Conservation (phyloP, 2,797 vertebrate species). For the Poecilia gillii region DNA sequence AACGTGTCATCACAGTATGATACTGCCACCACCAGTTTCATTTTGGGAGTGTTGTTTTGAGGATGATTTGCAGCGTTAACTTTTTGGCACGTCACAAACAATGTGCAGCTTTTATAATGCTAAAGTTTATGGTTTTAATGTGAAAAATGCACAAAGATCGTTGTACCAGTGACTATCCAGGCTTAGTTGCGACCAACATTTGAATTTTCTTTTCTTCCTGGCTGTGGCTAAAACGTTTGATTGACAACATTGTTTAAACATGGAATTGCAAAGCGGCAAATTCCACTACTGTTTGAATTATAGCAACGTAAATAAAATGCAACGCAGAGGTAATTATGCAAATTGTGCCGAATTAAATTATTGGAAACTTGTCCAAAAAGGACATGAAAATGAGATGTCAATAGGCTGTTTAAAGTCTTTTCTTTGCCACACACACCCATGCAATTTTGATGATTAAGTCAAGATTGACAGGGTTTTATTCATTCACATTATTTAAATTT, state of each 20-base stretch:
- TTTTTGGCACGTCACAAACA: not conserved
- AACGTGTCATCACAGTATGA: not conserved
- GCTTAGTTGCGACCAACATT: constrained; percentile 36
- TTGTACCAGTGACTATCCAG: constrained; percentile 10
- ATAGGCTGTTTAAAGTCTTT: constrained; percentile 23
- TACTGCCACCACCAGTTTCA: constrained; percentile 1
- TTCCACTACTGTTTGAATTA: constrained; percentile 24
- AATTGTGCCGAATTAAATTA: constrained; percentile 29
- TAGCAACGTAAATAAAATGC: constrained; percentile 20
- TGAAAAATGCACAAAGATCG: not conserved
- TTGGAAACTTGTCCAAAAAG: constrained; percentile 28
- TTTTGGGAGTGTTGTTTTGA: not conserved
- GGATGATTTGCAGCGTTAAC: not conserved
- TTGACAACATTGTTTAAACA: constrained; percentile 35
- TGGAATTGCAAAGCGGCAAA: constrained; percentile 15
- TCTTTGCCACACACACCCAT: constrained; percentile 10
- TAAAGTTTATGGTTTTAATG: not conserved
- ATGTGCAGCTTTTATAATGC: not conserved
- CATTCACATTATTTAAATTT: not conserved
- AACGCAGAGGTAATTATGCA: constrained; percentile 25
- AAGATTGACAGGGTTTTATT: constrained; percentile 5
- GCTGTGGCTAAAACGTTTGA: constrained; percentile 24
- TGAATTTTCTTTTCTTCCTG: constrained; percentile 8
- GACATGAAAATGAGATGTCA: constrained; percentile 36
- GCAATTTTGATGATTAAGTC: constrained; percentile 20